phyloP scores from a whole-genome alignment of 2,797 vertebrate genomes.

The Anniella stebbinsi region DNA sequence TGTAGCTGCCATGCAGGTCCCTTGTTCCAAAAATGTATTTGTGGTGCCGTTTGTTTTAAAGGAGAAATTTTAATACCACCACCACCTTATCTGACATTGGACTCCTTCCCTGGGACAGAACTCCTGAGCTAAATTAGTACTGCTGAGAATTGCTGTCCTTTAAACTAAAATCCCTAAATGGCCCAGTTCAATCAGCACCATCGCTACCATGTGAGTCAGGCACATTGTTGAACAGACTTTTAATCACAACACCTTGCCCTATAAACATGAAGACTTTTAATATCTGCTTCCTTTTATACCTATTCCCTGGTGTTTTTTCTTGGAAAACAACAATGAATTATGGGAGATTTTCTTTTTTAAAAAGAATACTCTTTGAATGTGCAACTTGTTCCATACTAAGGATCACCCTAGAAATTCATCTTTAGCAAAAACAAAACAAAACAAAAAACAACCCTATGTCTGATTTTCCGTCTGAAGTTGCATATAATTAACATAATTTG shows the following conservation, averaged over 20 bases:
- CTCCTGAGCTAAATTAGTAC: constrained; percentile 13
- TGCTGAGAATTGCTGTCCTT: constrained; percentile 28
- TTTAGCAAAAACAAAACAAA: not conserved
- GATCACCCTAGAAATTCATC: not conserved
- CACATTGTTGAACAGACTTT: not conserved
- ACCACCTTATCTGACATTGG: not conserved
- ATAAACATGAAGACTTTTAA: not conserved
- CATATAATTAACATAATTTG: constrained; percentile 12
- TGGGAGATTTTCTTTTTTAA: not conserved
- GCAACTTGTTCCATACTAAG: not conserved
- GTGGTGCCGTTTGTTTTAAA: constrained; percentile 39
- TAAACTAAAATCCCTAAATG: not conserved
- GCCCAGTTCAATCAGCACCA: not conserved
- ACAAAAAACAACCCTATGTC: not conserved
- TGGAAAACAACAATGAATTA: not conserved
- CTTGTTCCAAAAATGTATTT: constrained; percentile 39
- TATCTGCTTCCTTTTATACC: not conserved
- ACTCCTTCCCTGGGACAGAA: not conserved
- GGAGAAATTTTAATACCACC: constrained; percentile 6
- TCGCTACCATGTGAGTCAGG: not conserved
- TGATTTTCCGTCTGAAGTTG: not conserved
- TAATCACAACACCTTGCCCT: constrained; percentile 1
- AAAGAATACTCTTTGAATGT: not conserved
- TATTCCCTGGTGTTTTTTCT: not conserved
- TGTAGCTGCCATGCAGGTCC: not conserved